Conservation (phyloP, 2,888 invertebrate species). For the Troides oblongomaculatus region DNA sequence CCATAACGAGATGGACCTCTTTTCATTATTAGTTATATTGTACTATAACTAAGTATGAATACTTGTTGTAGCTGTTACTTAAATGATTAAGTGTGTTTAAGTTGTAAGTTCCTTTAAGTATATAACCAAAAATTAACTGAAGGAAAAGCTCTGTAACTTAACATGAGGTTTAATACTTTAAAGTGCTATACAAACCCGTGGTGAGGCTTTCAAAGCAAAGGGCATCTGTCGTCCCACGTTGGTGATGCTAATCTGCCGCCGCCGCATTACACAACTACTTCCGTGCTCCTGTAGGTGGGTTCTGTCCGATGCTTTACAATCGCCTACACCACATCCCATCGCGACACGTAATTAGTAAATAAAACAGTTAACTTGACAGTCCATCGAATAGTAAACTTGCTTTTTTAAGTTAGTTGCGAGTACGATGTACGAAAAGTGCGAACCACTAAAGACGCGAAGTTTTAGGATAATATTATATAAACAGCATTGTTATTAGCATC, state of each 20-base stretch:
- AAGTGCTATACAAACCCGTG: constrained; percentile 9
- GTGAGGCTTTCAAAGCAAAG: not conserved
- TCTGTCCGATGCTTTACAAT: constrained; percentile 27
- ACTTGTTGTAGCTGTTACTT: too few relatives aligned
- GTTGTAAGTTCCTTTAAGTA: too few relatives aligned
- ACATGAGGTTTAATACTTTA: not conserved
- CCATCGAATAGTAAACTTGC: not conserved
- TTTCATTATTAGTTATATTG: too few relatives aligned
- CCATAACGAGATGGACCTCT: too few relatives aligned
- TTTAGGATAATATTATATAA: not conserved
- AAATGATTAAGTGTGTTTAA: too few relatives aligned
- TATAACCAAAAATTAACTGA: too few relatives aligned
- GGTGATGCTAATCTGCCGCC: constrained; percentile 23
- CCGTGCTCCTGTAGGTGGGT: constrained; percentile 12
- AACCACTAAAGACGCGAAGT: not conserved
- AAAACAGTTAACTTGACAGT: constrained; percentile 3
- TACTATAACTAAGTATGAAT: too few relatives aligned
- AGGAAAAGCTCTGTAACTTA: not conserved
- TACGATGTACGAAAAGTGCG: not conserved
- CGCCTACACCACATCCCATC: constrained; percentile 22
- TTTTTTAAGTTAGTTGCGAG: not conserved
- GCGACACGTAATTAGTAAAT: constrained; percentile 19
- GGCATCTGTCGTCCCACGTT: constrained; percentile 22
- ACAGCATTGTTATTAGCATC: not conserved
- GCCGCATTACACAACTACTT: constrained; percentile 25